A percentile compares a stretch with the other conserved stretches of the same genome.
phyloP scores from a whole-genome alignment of 30 jellyfish, hydroid and myxozoan genomes.

The Cassiopea andromeda region DNA sequence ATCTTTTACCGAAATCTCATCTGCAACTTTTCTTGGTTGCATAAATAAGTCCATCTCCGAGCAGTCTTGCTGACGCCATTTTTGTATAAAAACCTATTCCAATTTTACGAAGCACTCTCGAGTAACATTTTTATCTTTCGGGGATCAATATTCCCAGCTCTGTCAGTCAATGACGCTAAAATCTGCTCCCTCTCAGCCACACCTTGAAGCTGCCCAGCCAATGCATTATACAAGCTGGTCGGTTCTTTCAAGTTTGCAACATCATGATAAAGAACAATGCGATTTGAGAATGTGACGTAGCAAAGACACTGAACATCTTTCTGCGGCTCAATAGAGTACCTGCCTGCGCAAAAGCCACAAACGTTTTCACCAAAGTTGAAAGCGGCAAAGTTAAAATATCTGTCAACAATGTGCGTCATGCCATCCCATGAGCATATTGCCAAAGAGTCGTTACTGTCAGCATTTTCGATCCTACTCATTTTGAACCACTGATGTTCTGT shows the following conservation, averaged over 20 bases:
- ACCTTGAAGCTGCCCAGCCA: conserved; percentile 60
- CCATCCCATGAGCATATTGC: conserved; percentile 94
- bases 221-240: conserved; percentile 60
- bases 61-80: too few species aligned
- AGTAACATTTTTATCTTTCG: conserved; percentile 36
- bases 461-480: conserved; percentile 73
- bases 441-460: conserved; percentile 81
- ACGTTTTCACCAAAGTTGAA: conserved; percentile 81
- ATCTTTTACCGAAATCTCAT: too few species aligned
- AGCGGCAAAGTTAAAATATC: conserved; percentile 56
- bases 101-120: conserved; percentile 32
- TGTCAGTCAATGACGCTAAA: conserved; percentile 28
- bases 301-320: conserved; percentile 82
- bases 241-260: conserved; percentile 58
- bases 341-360: conserved; percentile 94
- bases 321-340: conserved; percentile 59
- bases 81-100: background rate
- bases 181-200: conserved; percentile 30
- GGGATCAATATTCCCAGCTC: conserved; percentile 76
- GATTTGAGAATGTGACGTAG: conserved; percentile 86
- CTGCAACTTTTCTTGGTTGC: too few species aligned
- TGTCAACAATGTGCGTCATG: conserved; percentile 81
- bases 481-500: conserved; percentile 85
- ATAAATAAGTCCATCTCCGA: too few species aligned
- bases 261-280: conserved; percentile 70